Percentiles rank a stretch among this genome's conserved stretches.
These are phyloP conservation scores for Agrenia bidenticulata DNA, from an alignment of 2,888 invertebrate genomes.

Conservation along the genomic window DNA sequence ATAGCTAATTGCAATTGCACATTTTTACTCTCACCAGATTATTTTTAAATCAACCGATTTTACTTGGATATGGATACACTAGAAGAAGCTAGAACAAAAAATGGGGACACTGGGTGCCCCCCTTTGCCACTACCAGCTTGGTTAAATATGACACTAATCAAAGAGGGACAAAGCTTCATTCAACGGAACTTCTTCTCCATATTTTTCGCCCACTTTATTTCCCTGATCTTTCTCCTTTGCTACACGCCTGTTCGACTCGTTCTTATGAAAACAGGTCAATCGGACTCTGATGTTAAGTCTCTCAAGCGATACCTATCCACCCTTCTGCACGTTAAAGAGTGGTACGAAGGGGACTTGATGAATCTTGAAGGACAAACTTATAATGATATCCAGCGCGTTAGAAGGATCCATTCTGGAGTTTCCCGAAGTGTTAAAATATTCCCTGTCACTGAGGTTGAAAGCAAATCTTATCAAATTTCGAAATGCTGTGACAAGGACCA, in stretches of 20 bases:
- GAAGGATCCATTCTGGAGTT: conserved; percentile 37
- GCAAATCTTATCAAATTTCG: too few relatives aligned
- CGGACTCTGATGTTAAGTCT: conserved; percentile 66
- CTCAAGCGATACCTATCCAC: conserved; percentile 79
- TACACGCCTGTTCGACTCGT: conserved; percentile 73
- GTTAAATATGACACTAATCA: conserved; percentile 34
- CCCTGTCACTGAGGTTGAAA: not conserved
- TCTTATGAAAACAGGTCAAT: conserved; percentile 70
- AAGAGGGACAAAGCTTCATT: conserved; percentile 69
- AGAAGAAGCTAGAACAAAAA: too few relatives aligned
- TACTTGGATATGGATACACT: too few relatives aligned
- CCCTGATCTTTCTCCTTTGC: conserved; percentile 72
- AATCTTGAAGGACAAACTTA: conserved; percentile 51
- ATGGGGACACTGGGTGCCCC: too few relatives aligned
- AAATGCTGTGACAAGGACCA: too few relatives aligned
- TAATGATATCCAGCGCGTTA: conserved; percentile 38
- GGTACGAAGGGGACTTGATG: conserved; percentile 73
- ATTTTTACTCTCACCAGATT: too few relatives aligned
- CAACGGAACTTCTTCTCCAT: conserved; percentile 69
- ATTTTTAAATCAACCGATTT: too few relatives aligned
- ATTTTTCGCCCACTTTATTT: conserved; percentile 71
- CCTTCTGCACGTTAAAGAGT: conserved; percentile 70
- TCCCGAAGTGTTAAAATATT: conserved; percentile 16
- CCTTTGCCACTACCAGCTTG: conserved; percentile 18
- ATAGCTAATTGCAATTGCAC: too few relatives aligned